Evolutionary conservation across 1,140 invertebrate species (phyloP), one percentile per base, ranked within the genome.

Genomic region (Drosophila kohkoa): DNA sequence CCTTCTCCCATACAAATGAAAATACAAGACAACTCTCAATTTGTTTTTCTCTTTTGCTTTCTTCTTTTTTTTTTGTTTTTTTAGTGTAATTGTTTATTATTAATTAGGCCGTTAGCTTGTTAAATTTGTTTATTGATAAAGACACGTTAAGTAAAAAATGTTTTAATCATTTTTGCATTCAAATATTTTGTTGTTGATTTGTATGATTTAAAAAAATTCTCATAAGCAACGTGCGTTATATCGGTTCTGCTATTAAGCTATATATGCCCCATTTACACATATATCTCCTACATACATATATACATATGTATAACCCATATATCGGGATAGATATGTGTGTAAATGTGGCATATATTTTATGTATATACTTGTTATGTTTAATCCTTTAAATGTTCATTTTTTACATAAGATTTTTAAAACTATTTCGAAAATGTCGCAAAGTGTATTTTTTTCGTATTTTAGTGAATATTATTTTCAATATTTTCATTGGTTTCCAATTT

Each of bases 41-140:
- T 63, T 82, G 63, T 49, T 70, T 72, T 81, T 74, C 62, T 65
- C 48, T 74, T 71, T 73, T 41, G 63, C 32, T 77, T 49, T 68
- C 55, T 69, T 63, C 63, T 66, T 51, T 63, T 60, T 70, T 69
- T 49, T 16, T 46, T 20, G 35, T 28, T 54, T 7, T 55, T 43
- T 58, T 68, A 62, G 69, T 81, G 71, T 51, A 79, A 79, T 88
- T 77, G 76, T 86, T 87, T 88, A 87, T 87, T 87, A 88, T 35
- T 54, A 57, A 88, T 88, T 87, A 87, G 83, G 82, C 82, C 82
- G 82, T 88, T 87, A 87, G 82, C 82, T 81, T 77, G 75, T 85
- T 86, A 83, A 82, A 80, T 88, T 87, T 87, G 85, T 82, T 88
- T 88, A 88, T 88, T 88, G 83, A 89, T 88, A 88, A 88, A 89